Evolutionary conservation across 2,797 vertebrate genomes (phyloP).

Genomic region (Spinus pinus): DNA sequence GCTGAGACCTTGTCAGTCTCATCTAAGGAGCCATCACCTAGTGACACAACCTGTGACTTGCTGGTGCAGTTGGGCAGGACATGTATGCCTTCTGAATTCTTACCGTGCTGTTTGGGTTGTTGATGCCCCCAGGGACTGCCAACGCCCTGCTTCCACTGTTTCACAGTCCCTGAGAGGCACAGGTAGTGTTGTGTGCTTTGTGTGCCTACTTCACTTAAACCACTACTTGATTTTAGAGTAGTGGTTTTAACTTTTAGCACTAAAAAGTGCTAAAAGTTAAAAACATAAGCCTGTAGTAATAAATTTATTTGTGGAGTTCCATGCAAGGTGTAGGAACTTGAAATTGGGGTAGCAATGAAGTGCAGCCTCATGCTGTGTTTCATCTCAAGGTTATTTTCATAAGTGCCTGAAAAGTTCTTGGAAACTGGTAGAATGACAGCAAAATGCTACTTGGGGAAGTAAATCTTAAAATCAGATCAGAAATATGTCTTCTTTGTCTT

Average conservation of each 20-base stretch:
- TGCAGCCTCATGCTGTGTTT: background rate
- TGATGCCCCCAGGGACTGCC: background rate
- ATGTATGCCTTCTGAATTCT: background rate
- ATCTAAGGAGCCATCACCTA: background rate
- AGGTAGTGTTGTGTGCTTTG: background rate
- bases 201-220: background rate
- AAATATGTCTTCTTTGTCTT: background rate
- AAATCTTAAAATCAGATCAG: background rate
- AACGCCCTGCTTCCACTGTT: fast-evolving
- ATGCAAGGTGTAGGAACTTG: background rate
- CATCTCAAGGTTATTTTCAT: background rate
- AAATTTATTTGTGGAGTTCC: background rate
- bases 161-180: background rate
- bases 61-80: background rate
- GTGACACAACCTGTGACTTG: background rate
- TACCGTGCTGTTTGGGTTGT: fast-evolving
- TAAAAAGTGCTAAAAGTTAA: background rate
- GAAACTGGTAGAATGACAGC: background rate
- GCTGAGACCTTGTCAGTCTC: background rate
- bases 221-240: background rate
- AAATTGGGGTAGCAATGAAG: background rate
- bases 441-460: background rate
- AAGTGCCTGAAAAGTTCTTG: background rate
- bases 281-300: background rate
- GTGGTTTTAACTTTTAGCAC: too few relatives aligned